A percentile compares a stretch with the other conserved stretches of the same genome.
Evolutionary conservation across 2,888 invertebrate genomes (phyloP).

Genomic region (Aspidiotus destructor): DNA sequence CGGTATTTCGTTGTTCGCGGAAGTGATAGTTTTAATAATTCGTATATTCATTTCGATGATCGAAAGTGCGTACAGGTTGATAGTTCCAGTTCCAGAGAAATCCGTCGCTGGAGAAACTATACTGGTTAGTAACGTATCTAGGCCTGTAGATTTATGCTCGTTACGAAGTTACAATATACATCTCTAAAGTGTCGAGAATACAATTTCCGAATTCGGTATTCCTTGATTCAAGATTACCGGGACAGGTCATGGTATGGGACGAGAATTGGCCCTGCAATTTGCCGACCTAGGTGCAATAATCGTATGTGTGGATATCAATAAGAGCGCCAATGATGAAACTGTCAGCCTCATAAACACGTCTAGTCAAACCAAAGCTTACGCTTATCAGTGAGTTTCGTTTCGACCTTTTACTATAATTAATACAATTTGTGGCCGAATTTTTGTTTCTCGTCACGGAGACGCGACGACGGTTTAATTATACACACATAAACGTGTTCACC

Average conservation of each 20-base stretch:
- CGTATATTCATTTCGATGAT: constrained; percentile 48
- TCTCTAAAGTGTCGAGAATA: too few relatives aligned
- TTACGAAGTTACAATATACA: too few relatives aligned
- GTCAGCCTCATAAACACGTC: constrained; percentile 49
- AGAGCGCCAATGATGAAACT: constrained; percentile 58
- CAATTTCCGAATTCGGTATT: too few relatives aligned
- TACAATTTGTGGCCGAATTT: background rate
- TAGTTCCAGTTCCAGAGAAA: constrained; percentile 56
- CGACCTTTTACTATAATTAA: too few relatives aligned
- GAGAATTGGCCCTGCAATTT: constrained; percentile 63
- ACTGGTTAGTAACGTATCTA: constrained; percentile 50
- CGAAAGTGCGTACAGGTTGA: constrained; percentile 49
- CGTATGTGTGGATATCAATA: constrained; percentile 68
- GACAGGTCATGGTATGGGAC: constrained; percentile 74
- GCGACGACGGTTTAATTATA: too few relatives aligned
- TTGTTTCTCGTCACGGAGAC: background rate
- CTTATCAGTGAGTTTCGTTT: constrained; percentile 36
- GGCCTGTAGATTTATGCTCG: background rate
- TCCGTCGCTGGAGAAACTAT: constrained; percentile 65
- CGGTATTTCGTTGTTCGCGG: constrained; percentile 37
- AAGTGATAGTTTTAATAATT: constrained; percentile 47
- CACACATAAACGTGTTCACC: too few relatives aligned
- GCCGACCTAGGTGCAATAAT: constrained; percentile 60
- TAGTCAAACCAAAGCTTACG: constrained; percentile 41
- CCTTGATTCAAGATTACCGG: constrained; percentile 59